Evolutionary conservation across 1,140 invertebrate genomes (phyloP).

Genomic region (Cherax destructor): DNA sequence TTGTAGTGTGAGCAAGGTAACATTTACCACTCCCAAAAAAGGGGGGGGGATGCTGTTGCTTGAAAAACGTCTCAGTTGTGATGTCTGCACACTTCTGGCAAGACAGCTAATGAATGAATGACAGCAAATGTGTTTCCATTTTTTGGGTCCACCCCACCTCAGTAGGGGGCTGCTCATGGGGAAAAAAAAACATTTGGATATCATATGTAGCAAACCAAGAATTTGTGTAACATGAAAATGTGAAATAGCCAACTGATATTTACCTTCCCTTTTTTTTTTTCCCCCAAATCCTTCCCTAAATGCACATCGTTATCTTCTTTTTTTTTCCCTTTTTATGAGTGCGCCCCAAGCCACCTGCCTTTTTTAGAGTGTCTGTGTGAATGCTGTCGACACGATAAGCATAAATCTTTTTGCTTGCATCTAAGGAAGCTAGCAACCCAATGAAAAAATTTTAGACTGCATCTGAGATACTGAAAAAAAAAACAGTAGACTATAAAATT

Average conservation of each 20-base stretch:
- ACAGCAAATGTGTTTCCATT: too few relatives aligned
- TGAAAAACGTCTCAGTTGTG: too few relatives aligned
- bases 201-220: too few relatives aligned
- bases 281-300: constrained; percentile 73
- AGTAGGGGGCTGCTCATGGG: too few relatives aligned
- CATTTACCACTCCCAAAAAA: too few relatives aligned
- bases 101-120: too few relatives aligned
- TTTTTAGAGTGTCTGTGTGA: constrained; percentile 85
- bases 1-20: too few relatives aligned
- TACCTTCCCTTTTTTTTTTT: constrained; percentile 74
- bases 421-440: constrained; percentile 86
- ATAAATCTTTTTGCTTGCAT: constrained; percentile 90
- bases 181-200: too few relatives aligned
- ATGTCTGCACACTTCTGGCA: too few relatives aligned
- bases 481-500: too few relatives aligned
- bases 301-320: constrained; percentile 75
- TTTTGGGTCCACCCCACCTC: too few relatives aligned
- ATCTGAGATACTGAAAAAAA: not conserved
- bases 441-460: not conserved
- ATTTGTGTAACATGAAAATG: not conserved
- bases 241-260: constrained; percentile 65
- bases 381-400: constrained; percentile 87
- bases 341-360: constrained; percentile 81
- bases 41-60: too few relatives aligned
- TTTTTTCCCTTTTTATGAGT: constrained; percentile 74